phyloP scores from a whole-genome alignment of 2,797 vertebrate species.

The Danionella dracula region DNA sequence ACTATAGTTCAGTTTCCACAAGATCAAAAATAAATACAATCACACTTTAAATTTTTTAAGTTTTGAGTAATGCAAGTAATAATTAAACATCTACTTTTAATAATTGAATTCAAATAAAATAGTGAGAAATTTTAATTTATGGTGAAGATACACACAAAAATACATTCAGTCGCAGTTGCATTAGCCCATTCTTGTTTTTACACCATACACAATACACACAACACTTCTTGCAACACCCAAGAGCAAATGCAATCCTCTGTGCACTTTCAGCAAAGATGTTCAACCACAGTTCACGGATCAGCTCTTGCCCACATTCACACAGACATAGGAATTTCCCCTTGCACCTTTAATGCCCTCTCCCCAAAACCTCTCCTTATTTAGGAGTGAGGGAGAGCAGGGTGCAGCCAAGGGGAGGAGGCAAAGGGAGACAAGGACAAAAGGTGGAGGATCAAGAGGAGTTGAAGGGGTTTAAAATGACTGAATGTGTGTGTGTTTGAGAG shows the following conservation, averaged over 20 bases:
- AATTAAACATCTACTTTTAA: no score
- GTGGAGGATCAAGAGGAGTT: slow-evolving; percentile 53
- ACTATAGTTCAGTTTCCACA: no score
- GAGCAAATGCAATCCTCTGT: neutral
- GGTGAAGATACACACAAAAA: no score
- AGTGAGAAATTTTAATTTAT: no score
- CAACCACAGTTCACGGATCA: neutral
- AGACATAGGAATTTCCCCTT: slow-evolving; percentile 5
- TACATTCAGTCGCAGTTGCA: neutral
- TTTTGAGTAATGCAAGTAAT: no score
- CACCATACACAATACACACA: neutral
- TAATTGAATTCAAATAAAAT: no score
- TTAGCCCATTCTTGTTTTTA: neutral
- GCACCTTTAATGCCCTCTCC: slow-evolving; percentile 15
- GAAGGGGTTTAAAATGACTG: slow-evolving; percentile 49
- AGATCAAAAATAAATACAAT: no score
- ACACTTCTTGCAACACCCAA: neutral
- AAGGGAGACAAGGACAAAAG: slow-evolving; percentile 47
- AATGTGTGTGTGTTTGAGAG: slow-evolving; percentile 60
- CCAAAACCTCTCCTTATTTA: slow-evolving; percentile 27
- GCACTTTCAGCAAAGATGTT: neutral
- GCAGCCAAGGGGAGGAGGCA: slow-evolving; percentile 34
- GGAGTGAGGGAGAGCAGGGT: slow-evolving; percentile 16
- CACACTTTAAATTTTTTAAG: no score
- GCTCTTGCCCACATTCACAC: neutral